Base-by-base conservation (phyloP, 1,140 invertebrate genomes). In the Plodia interpunctella region DNA sequence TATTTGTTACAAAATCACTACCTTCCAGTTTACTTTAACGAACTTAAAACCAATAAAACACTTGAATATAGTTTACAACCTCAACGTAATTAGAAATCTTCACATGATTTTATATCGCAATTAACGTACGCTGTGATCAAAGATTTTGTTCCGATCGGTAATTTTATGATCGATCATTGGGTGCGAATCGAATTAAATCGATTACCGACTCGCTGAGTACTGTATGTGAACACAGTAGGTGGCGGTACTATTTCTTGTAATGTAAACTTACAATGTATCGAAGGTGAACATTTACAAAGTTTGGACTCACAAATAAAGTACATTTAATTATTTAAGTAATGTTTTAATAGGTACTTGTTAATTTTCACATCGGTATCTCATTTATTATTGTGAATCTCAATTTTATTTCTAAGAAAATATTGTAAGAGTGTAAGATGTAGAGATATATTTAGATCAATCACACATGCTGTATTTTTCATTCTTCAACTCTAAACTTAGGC, bases 221-320 rank as follows among this genome's bases (percentile, higher is more conserved):
- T 25, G 13, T 9, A 56, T 20, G 63, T 70, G 63, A 67, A 57
- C 76, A 38, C 73, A 71, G 73, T 82, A 80, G 80, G 79, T 86
- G 82, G 82, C 68, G 9, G 30, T 66, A 68, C 68, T 66, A 62
- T 59, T 68, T 70, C 65, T 52, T 63, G 67, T 59, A 66, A 6
- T 25, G 21, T 25, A 25, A 25, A 25, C 21, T 25, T 2, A 25
- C n/a, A n/a, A n/a, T n/a, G n/a, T n/a, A n/a, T n/a, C n/a, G n/a
- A n/a, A n/a, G n/a, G n/a, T n/a, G n/a, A 25, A 6, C 21, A 25
- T 2, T 25, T 25, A 25, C 21, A 25, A 6, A 25, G 21, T 2
- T 6, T 6, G 2, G 2, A 25, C 21, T 3, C 2, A 25, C 21
- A 25, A 25, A 25, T 25, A 25, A 25, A n/a, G n/a, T n/a, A n/a